A percentile compares a stretch with the other conserved stretches of the same genome.
Evolutionary conservation across 2,888 invertebrate genomes (phyloP).

Genomic region (Notodonta ziczac): DNA sequence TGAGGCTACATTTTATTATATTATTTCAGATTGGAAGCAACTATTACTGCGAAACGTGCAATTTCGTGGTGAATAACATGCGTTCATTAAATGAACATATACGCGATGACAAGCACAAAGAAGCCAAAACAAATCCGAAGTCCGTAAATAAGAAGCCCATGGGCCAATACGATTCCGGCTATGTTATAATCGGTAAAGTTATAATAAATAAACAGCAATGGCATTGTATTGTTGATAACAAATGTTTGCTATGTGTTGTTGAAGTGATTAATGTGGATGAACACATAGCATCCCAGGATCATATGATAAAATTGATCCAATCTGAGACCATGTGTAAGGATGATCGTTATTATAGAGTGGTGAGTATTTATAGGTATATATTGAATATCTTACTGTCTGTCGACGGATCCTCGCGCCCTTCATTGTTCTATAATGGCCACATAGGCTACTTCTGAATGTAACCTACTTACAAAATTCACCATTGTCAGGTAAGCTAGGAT

Average conservation of each 20-base stretch:
- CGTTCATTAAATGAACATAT: constrained; percentile 44
- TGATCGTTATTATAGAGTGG: constrained; percentile 52
- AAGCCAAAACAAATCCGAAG: constrained; percentile 39
- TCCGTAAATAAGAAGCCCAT: constrained; percentile 20
- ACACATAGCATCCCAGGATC: constrained; percentile 45
- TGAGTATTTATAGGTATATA: constrained; percentile 21
- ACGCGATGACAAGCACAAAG: constrained; percentile 42
- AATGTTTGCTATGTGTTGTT: constrained; percentile 53
- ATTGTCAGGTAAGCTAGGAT: too few species aligned
- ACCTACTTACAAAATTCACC: too few species aligned
- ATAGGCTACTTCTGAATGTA: too few species aligned
- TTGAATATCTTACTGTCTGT: not conserved
- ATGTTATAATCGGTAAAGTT: constrained; percentile 42
- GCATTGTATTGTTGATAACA: constrained; percentile 51
- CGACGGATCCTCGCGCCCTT: too few species aligned
- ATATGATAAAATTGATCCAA: constrained; percentile 54
- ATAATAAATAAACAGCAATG: constrained; percentile 49
- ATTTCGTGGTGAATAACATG: constrained; percentile 34
- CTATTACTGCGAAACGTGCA: constrained; percentile 64
- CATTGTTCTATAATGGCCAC: too few species aligned
- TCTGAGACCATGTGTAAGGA: constrained; percentile 34
- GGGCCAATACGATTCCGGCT: constrained; percentile 33
- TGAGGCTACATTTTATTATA: not conserved
- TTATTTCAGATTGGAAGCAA: constrained; percentile 50
- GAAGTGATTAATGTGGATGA: constrained; percentile 24